Evolutionary conservation across 2,797 vertebrate species (phyloP).

Genomic region (Moxostoma hubbsi): DNA sequence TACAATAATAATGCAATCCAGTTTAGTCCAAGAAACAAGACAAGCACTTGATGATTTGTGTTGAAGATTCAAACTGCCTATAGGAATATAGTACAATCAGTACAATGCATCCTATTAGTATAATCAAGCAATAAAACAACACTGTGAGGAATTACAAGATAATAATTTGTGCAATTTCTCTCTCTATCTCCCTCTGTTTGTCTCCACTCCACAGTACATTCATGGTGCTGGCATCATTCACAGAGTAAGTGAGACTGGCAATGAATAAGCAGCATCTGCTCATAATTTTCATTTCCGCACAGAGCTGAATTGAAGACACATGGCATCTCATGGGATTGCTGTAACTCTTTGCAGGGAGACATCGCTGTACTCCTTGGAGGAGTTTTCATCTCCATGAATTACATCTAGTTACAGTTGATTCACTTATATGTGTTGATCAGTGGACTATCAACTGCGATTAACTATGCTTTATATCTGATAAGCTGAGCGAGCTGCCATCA

Average conservation of each 20-base stretch:
- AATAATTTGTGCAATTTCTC: constrained; percentile 24
- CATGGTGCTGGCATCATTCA: constrained; percentile 94
- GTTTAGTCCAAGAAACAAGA: not conserved
- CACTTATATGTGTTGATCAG: constrained; percentile 23
- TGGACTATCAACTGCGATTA: constrained; percentile 6
- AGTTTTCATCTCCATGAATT: constrained; percentile 33
- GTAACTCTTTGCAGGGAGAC: constrained; percentile 8
- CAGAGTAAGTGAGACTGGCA: constrained; percentile 83
- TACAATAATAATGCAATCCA: too few species aligned
- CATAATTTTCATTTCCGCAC: constrained; percentile 53
- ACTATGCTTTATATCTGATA: not conserved
- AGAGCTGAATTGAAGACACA: constrained; percentile 40
- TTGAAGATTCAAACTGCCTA: not conserved
- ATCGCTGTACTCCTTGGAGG: not conserved
- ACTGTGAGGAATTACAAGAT: constrained; percentile 27
- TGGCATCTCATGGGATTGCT: constrained; percentile 1
- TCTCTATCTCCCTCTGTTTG: constrained; percentile 39
- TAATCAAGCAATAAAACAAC: constrained; percentile 20
- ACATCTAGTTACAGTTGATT: constrained; percentile 19
- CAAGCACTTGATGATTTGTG: not conserved
- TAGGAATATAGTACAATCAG: not conserved
- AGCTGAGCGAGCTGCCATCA: not conserved
- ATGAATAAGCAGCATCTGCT: constrained; percentile 52
- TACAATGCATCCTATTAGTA: not conserved
- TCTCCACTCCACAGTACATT: constrained; percentile 86